Conservation (phyloP, 2,888 invertebrate genomes). For the Mesorhabditis sp. region DNA sequence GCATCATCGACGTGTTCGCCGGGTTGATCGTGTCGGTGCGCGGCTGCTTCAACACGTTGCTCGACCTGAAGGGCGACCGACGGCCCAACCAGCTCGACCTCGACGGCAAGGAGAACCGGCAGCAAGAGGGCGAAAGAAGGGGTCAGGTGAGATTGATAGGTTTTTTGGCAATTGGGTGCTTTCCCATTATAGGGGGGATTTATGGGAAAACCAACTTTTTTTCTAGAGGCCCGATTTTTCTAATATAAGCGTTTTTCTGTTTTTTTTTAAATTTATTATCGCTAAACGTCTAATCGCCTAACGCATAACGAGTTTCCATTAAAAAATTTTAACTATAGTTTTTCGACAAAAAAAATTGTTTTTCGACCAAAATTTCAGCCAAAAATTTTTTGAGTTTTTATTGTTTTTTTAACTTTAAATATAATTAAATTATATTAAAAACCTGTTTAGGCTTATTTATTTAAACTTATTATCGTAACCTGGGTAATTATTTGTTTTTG, state of each 20-base stretch:
- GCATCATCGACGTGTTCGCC: constrained; percentile 42
- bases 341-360: background rate
- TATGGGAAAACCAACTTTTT: background rate
- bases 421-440: no score
- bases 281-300: no score
- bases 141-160: background rate
- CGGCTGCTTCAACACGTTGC: constrained; percentile 23
- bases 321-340: background rate
- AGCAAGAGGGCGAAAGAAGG: background rate
- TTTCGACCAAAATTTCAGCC: no score
- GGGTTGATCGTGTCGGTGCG: constrained; percentile 37
- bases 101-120: background rate
- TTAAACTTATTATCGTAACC: no score
- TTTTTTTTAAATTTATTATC: no score
- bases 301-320: no score
- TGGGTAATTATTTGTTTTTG: no score
- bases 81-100: background rate
- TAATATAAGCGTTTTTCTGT: no score
- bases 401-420: no score
- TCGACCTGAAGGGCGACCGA: background rate
- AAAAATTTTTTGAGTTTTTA: no score
- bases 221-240: no score
- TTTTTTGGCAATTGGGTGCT: background rate
- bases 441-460: no score
- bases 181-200: background rate